Evolutionary conservation across 2,888 invertebrate genomes (phyloP), one percentile per base, ranked within the genome.

Genomic region (Brachynemurus nebulosus): DNA sequence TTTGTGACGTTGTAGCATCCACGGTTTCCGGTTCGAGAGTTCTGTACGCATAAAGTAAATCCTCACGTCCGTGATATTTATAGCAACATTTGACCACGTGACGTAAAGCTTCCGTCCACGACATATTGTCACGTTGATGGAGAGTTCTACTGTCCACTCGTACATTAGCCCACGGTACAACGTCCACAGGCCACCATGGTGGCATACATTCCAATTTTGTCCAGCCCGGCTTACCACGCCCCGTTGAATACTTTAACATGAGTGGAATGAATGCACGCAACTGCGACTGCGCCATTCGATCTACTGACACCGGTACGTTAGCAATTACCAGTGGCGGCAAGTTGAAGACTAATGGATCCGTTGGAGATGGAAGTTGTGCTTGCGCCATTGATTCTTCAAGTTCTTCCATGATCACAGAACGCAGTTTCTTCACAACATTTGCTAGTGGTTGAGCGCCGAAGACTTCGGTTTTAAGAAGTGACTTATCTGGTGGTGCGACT

Each of bases 281-380:
- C 66, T 91, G 91, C 42, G 91, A 91, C 69, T 90, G 90, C 41
- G 90, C 91, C 91, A 91, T 91, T 72, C 91, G 91, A 68, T 91
- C 90, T 2, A 91, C 89, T 17, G 91, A 89, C 48, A 90, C 91
- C 52, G 91, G 91, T 63, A 91, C 91, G 52, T 91, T 91, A 68
- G 91, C 91, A 58, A 91, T 86, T 58, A 89, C 86, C 52, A 91
- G 72, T 42, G 90, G 88, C 51, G 91, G 91, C 62, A 91, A 69
- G 69, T 91, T 90, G 66, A 90, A 90, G 46, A 90, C 80, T 8
- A 88, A 85, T 69, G 86, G 88, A 57, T 90, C 89, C 55, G 74
- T 76, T 36, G 72, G 69, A 14, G 78, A 76, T 12, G 79, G 79
- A 57, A 89, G 85, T 48, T 82, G 80, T 63, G 90, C 89, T 56